A percentile compares a stretch with the other conserved stretches of the same genome.
Conservation (phyloP, 2,888 invertebrate genomes). For the Pelosia muscerda region DNA sequence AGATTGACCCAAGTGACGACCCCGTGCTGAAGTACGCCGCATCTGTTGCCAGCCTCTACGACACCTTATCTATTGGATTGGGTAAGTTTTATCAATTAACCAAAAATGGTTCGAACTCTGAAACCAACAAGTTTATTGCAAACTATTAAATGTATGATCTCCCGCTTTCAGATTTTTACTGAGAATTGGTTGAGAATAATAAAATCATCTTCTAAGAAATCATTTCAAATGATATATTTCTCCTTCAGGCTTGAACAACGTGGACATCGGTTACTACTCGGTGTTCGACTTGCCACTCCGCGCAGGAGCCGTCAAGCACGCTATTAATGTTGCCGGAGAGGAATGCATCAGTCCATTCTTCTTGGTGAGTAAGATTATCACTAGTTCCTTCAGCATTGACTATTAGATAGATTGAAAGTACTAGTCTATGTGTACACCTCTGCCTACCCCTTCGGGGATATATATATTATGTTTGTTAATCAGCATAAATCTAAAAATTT, state of each 20-base stretch:
- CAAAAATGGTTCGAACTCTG: too few species aligned
- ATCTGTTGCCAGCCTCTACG: slow-evolving; percentile 49
- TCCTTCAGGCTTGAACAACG: slow-evolving; percentile 79
- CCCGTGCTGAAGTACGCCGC: slow-evolving; percentile 49
- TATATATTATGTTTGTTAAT: too few species aligned
- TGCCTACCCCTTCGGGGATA: too few species aligned
- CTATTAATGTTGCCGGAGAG: slow-evolving; percentile 89
- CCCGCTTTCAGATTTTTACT: too few species aligned
- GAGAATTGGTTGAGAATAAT: too few species aligned
- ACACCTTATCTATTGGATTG: slow-evolving; percentile 28
- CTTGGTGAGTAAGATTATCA: slow-evolving; percentile 77
- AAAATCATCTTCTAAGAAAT: not conserved
- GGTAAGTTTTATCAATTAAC: slow-evolving; percentile 9
- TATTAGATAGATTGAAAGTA: too few species aligned
- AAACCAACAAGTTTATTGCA: too few species aligned
- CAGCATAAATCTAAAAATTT: not conserved
- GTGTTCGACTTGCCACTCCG: slow-evolving; percentile 91
- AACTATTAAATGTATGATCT: too few species aligned
- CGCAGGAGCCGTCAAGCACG: slow-evolving; percentile 91
- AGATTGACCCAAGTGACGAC: slow-evolving; percentile 34
- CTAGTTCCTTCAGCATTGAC: too few species aligned
- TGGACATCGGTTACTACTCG: slow-evolving; percentile 88
- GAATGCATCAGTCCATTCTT: slow-evolving; percentile 86
- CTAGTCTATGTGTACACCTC: too few species aligned
- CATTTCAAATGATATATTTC: not conserved